Base-by-base conservation (phyloP, 2,888 invertebrate species). In the Melanotus villosus region DNA sequence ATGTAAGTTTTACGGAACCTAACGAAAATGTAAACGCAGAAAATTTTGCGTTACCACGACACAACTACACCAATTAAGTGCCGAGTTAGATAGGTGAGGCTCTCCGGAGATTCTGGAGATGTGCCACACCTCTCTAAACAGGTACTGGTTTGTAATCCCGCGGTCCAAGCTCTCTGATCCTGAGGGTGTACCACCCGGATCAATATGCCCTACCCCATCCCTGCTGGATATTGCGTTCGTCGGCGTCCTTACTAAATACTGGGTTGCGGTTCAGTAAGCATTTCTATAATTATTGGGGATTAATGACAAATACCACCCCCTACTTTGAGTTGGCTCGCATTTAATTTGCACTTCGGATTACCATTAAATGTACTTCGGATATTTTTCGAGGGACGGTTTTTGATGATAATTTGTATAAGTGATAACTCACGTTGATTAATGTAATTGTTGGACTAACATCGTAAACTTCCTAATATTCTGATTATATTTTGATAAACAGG, bases 121-220 rank as follows among this genome's bases (percentile, higher is more conserved):
- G 68, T 59, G 73, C 70, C 70, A 71, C 73, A 73, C 70, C 73
- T 70, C 58, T 65, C 66, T 52, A 64, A 65, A 68, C 68, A 65
- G 68, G 70, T 71, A 58, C 70, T 54, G 68, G 64, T 38, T 50
- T 58, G 69, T 66, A 72, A 72, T 70, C 72, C 67, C 63, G 72
- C 64, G 65, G 72, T 64, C 66, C 70, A 63, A 72, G 64, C 72
- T 67, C 67, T 72, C 66, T 63, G 66, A 63, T 70, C 67, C 52
- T 65, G 67, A 72, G 70, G 70, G 70, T 70, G 58, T 59, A 60
- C 23, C 43, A 63, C 52, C 65, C 66, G 65, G 73, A 70, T 73
- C 70, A 68, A 70, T 73, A 71, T 32, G 5, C 18, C 68, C 50
- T 58, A 50, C 36, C 68, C 64, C 63, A 60, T 66, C 65, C 62